phyloP scores from a whole-genome alignment of 2,888 invertebrate genomes.

The Nomada flava region DNA sequence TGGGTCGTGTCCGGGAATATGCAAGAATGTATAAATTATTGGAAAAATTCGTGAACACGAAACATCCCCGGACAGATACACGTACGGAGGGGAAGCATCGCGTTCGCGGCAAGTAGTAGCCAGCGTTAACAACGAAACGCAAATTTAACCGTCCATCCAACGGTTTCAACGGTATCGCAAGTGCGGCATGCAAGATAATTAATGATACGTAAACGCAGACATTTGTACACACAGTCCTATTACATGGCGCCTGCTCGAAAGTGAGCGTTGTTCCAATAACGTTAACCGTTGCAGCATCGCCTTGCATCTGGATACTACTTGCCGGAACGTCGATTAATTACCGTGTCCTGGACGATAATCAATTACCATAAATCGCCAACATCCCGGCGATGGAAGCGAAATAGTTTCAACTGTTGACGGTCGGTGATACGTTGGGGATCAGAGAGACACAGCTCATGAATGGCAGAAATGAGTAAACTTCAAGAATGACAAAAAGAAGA shows the following conservation, averaged over 20 bases:
- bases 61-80: neutral
- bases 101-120: neutral
- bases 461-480: too few species aligned
- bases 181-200: slow-evolving; percentile 47
- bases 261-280: slow-evolving; percentile 51
- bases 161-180: slow-evolving; percentile 37
- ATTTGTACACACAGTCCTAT: slow-evolving; percentile 52
- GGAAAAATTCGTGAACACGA: slow-evolving; percentile 17
- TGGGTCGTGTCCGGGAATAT: too few species aligned
- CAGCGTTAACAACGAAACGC: slow-evolving; percentile 32
- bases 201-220: slow-evolving; percentile 58
- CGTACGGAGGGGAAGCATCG: neutral
- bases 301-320: slow-evolving; percentile 44
- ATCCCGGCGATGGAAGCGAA: neutral
- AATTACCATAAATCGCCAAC: slow-evolving; percentile 54
- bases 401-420: neutral
- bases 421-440: too few species aligned
- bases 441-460: too few species aligned
- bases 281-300: slow-evolving; percentile 38
- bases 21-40: neutral
- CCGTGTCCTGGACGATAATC: slow-evolving; percentile 45
- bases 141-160: slow-evolving; percentile 43
- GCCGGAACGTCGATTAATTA: slow-evolving; percentile 51
- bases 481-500: too few species aligned
- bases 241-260: slow-evolving; percentile 37